A percentile compares a stretch with the other conserved stretches of the same genome.
phyloP scores from a whole-genome alignment of 2,113 vertebrate genomes.

The Hucho hucho region DNA sequence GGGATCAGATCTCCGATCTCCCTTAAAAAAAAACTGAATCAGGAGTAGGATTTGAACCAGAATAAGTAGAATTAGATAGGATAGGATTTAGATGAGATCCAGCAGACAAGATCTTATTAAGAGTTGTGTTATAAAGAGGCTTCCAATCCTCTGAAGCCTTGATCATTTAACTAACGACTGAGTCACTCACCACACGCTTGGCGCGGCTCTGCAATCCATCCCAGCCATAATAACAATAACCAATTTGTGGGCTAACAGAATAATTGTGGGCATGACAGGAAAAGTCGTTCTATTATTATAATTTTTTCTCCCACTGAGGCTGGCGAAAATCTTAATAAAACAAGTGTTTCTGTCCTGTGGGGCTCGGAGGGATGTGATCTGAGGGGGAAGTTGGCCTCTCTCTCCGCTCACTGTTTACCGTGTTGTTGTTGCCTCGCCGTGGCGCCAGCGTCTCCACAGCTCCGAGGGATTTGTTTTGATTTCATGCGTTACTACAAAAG shows the following conservation, averaged over 20 bases:
- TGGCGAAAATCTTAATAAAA: conserved; percentile 67
- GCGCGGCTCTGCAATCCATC: conserved; percentile 39
- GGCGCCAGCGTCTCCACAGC: conserved; percentile 14
- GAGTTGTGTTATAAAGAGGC: neutral
- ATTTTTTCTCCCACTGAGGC: conserved; percentile 72
- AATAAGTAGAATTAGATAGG: no score
- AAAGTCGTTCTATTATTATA: conserved; percentile 80
- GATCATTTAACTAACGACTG: conserved; percentile 69
- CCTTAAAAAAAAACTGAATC: no score
- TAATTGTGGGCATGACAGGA: conserved; percentile 78
- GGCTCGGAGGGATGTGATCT: conserved; percentile 46
- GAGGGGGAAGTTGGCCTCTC: conserved; percentile 13
- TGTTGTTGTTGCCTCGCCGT: conserved; percentile 13
- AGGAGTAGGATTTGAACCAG: no score
- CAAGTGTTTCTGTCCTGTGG: conserved; percentile 52
- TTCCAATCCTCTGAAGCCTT: conserved; percentile 9
- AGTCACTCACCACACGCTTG: conserved; percentile 66
- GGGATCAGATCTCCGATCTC: no score
- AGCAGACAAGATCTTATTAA: neutral
- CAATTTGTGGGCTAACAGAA: conserved; percentile 79
- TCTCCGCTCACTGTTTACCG: conserved; percentile 19
- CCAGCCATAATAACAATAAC: conserved; percentile 65
- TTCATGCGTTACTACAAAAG: neutral
- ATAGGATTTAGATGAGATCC: neutral
- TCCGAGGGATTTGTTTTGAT: neutral